These are phyloP conservation scores for Lordiphosa andalusiaca DNA, from an alignment of 2,888 invertebrate genomes.

Conservation along the genomic window DNA sequence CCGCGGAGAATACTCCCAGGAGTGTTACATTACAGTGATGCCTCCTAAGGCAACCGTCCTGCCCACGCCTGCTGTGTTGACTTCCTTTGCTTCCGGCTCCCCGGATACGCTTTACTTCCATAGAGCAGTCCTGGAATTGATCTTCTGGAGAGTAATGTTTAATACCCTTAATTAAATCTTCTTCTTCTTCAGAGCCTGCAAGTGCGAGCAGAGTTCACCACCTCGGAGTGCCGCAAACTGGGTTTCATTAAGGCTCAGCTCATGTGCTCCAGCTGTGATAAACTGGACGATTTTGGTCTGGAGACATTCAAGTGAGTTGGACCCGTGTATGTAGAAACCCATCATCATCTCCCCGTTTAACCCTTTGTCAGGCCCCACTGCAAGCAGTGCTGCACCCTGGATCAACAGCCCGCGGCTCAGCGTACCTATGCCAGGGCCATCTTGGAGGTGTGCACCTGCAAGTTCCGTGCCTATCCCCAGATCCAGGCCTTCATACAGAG, in stretches of 20 bases:
- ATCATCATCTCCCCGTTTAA: too few relatives aligned
- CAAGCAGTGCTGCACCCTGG: constrained; percentile 89
- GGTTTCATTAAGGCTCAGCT: constrained; percentile 93
- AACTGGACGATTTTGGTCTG: constrained; percentile 85
- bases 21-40: too few relatives aligned
- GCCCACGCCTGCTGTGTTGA: too few relatives aligned
- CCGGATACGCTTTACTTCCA: too few relatives aligned
- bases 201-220: constrained; percentile 83
- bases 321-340: too few relatives aligned
- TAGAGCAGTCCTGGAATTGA: too few relatives aligned
- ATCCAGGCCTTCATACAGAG: constrained; percentile 99
- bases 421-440: constrained; percentile 94
- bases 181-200: constrained; percentile 27
- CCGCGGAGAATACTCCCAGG: too few relatives aligned
- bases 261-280: constrained; percentile 93
- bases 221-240: constrained; percentile 90
- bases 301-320: constrained; percentile 70
- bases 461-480: constrained; percentile 98
- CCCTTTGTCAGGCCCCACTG: constrained; percentile 83
- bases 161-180: too few relatives aligned
- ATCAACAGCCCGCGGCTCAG: constrained; percentile 84
- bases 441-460: constrained; percentile 98
- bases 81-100: too few relatives aligned
- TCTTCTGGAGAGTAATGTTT: too few relatives aligned
- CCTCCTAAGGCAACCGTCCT: too few relatives aligned